phyloP scores from a whole-genome alignment of 2,113 vertebrate species.

The Clarias macrocephalus region DNA sequence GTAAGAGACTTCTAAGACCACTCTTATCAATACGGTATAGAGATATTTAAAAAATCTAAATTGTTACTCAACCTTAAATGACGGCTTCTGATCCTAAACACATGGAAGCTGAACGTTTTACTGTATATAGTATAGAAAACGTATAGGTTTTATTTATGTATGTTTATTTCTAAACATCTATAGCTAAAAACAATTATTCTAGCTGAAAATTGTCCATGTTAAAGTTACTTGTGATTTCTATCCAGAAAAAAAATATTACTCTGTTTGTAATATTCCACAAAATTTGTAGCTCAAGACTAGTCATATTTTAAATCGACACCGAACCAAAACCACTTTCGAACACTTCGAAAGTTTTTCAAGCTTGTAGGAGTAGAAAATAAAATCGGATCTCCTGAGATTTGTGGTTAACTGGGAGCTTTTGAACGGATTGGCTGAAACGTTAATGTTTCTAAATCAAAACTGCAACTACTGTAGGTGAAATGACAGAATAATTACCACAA shows the following conservation, averaged over 20 bases:
- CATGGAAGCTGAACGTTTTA: too few relatives aligned
- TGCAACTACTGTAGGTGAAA: not conserved
- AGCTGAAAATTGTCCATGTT: not conserved
- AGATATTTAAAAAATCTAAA: too few relatives aligned
- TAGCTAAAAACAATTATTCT: not conserved
- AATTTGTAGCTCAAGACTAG: not conserved
- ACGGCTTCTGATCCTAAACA: too few relatives aligned
- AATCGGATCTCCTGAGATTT: not conserved
- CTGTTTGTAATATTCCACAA: not conserved
- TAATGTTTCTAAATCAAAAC: constrained; percentile 17
- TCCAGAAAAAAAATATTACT: not conserved
- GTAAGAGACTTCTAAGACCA: not conserved
- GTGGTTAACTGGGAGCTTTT: constrained; percentile 15
- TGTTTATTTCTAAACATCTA: not conserved
- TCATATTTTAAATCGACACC: not conserved
- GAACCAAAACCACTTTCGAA: not conserved
- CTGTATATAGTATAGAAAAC: too few relatives aligned
- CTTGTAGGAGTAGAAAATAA: not conserved
- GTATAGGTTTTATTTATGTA: not conserved
- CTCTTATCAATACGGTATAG: too few relatives aligned
- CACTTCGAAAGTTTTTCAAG: not conserved
- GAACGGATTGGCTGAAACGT: not conserved
- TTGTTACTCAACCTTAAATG: too few relatives aligned
- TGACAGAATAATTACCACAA: not conserved
- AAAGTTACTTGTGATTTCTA: not conserved